phyloP scores from a whole-genome alignment of 2,888 invertebrate species.

The Acholoe squamosa region DNA sequence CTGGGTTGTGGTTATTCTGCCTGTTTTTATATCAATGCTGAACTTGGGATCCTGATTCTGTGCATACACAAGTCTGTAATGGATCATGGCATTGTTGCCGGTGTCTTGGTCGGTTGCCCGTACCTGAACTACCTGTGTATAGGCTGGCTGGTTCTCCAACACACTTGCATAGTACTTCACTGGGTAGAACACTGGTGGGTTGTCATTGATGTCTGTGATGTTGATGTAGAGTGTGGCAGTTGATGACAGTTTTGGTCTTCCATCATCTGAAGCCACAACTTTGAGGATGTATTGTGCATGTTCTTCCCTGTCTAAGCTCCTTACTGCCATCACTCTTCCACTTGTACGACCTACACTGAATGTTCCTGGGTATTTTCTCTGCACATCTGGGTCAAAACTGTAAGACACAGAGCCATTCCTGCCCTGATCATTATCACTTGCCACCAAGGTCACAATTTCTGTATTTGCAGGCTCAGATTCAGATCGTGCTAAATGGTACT shows the following conservation, averaged over 20 bases:
- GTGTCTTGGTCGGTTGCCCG: constrained; percentile 93
- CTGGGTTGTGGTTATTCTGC: constrained; percentile 90
- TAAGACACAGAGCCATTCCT: constrained; percentile 88
- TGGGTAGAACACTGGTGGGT: constrained; percentile 95
- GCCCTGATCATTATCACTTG: constrained; percentile 93
- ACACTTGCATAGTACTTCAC: constrained; percentile 91
- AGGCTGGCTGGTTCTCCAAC: constrained; percentile 86
- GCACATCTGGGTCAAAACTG: constrained; percentile 89
- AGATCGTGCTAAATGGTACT: constrained; percentile 69
- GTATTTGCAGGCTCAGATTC: constrained; percentile 66
- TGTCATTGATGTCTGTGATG: constrained; percentile 95
- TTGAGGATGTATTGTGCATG: constrained; percentile 89
- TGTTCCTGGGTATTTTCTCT: constrained; percentile 94
- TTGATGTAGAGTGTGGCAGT: constrained; percentile 92
- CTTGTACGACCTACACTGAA: constrained; percentile 93
- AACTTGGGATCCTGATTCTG: constrained; percentile 87
- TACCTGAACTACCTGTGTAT: constrained; percentile 89
- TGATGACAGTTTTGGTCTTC: constrained; percentile 92
- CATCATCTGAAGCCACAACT: constrained; percentile 95
- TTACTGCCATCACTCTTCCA: constrained; percentile 91
- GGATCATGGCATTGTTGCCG: constrained; percentile 92
- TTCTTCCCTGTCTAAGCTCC: constrained; percentile 90
- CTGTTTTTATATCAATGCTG: constrained; percentile 84
- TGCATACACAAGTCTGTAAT: constrained; percentile 88
- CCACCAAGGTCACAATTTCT: constrained; percentile 88